A percentile compares a stretch with the other conserved stretches of the same genome.
Conservation (phyloP, 2,888 invertebrate species). For the Sicus ferrugineus region DNA sequence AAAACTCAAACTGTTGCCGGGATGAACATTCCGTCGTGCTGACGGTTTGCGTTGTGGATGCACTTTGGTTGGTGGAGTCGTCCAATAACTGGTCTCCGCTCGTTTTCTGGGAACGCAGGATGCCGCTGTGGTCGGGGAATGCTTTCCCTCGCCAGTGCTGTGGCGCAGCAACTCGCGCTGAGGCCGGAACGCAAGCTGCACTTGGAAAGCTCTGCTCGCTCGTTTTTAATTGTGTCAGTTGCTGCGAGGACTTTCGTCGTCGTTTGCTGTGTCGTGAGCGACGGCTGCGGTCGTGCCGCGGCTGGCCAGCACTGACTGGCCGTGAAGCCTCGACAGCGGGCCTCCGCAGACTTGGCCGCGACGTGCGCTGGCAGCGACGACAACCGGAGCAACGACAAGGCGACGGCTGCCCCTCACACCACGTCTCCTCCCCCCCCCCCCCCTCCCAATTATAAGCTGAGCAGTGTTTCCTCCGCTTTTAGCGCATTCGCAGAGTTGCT, state of each 20-base stretch:
- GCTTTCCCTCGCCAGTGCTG: no score
- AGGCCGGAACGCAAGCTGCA: background rate
- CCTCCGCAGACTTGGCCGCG: background rate
- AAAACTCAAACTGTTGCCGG: no score
- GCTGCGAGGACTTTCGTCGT: background rate
- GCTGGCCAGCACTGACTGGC: background rate
- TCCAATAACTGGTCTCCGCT: no score
- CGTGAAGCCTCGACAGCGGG: background rate
- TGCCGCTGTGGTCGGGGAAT: no score
- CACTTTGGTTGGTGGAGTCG: no score
- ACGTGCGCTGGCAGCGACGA: background rate
- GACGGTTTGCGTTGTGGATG: no score
- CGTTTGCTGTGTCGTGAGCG: background rate
- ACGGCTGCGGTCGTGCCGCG: background rate
- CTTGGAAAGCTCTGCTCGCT: constrained; percentile 6
- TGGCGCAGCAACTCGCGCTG: background rate
- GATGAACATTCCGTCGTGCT: no score
- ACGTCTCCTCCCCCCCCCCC: background rate
- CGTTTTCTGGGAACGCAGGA: no score
- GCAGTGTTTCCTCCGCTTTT: background rate
- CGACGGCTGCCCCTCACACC: no score
- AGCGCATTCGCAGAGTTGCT: background rate
- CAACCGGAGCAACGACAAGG: background rate
- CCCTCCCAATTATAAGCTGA: background rate
- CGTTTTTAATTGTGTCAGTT: background rate